A percentile compares a stretch with the other conserved stretches of the same genome.
These are phyloP conservation scores for Drosophila murphyi DNA, from an alignment of 1,140 invertebrate genomes.

Conservation along the genomic window DNA sequence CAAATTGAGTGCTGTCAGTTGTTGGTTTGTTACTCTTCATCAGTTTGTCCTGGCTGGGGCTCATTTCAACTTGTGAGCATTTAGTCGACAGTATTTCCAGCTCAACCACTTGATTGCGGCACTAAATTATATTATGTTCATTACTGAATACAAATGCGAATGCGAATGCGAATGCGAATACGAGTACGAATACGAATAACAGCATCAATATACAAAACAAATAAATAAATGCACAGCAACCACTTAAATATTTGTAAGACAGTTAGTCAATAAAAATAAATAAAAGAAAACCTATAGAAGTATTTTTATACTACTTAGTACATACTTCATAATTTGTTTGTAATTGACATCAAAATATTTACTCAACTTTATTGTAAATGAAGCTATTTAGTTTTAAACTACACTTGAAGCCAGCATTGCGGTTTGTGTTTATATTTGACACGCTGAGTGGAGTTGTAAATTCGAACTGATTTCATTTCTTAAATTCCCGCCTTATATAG, in stretches of 20 bases:
- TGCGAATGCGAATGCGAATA: not conserved
- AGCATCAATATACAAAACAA: constrained; percentile 17
- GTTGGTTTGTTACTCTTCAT: constrained; percentile 34
- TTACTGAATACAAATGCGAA: constrained; percentile 50
- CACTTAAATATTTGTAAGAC: constrained; percentile 3
- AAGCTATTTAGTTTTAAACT: constrained; percentile 4
- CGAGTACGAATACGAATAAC: not conserved
- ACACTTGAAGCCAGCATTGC: too few relatives aligned
- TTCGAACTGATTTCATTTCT: too few relatives aligned
- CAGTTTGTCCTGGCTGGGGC: constrained; percentile 22
- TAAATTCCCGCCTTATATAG: too few relatives aligned
- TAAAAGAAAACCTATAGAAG: not conserved
- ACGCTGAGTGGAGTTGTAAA: too few relatives aligned
- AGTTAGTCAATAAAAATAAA: constrained; percentile 3
- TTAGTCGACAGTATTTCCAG: constrained; percentile 56
- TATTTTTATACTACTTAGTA: too few relatives aligned
- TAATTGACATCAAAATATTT: constrained; percentile 10
- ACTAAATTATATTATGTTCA: constrained; percentile 78
- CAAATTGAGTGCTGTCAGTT: constrained; percentile 59
- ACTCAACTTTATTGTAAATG: not conserved
- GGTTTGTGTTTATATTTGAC: too few relatives aligned
- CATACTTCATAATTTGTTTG: not conserved
- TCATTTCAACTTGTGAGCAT: constrained; percentile 66
- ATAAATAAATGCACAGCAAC: not conserved
- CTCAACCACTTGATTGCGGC: constrained; percentile 76